A percentile compares a stretch with the other conserved stretches of the same genome.
These are phyloP conservation scores for Pyrocoelia pectoralis DNA, from an alignment of 2,888 invertebrate genomes.

Conservation along the genomic window DNA sequence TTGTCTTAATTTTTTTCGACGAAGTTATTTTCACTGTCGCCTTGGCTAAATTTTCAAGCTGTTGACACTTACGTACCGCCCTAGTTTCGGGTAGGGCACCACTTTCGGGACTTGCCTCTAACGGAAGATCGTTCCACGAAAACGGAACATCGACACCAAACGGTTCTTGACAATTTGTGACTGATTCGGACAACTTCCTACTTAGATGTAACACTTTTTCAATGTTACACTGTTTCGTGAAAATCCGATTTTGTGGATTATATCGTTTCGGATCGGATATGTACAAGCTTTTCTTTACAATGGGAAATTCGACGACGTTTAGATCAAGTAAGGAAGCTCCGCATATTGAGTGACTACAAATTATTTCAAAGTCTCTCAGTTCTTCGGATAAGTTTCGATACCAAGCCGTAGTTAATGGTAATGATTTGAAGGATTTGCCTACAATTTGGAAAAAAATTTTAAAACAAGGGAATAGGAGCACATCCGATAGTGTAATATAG, in stretches of 20 bases:
- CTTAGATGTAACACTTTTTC: constrained; percentile 61
- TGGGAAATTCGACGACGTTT: constrained; percentile 34
- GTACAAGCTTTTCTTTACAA: constrained; percentile 69
- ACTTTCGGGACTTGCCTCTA: constrained; percentile 77
- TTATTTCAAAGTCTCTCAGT: constrained; percentile 23
- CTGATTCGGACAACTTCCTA: not conserved
- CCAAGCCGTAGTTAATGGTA: constrained; percentile 75
- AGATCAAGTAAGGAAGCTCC: constrained; percentile 26
- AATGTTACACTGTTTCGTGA: constrained; percentile 80
- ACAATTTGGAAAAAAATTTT: constrained; percentile 66
- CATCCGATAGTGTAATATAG: constrained; percentile 82
- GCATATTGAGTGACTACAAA: constrained; percentile 23
- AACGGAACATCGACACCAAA: constrained; percentile 61
- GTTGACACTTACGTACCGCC: constrained; percentile 81
- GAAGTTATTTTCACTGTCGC: constrained; percentile 75
- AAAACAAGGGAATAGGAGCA: constrained; percentile 79
- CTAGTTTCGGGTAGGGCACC: constrained; percentile 81
- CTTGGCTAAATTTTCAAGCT: constrained; percentile 83
- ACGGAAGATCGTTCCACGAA: constrained; percentile 77
- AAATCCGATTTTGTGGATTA: constrained; percentile 75
- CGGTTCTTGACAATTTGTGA: constrained; percentile 42
- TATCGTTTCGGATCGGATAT: constrained; percentile 81
- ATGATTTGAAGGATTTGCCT: constrained; percentile 53
- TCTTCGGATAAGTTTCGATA: constrained; percentile 54
- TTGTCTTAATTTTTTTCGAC: constrained; percentile 54